Evolutionary conservation across 2,888 invertebrate species (phyloP).

Genomic region (Synanthedon vespiformis): DNA sequence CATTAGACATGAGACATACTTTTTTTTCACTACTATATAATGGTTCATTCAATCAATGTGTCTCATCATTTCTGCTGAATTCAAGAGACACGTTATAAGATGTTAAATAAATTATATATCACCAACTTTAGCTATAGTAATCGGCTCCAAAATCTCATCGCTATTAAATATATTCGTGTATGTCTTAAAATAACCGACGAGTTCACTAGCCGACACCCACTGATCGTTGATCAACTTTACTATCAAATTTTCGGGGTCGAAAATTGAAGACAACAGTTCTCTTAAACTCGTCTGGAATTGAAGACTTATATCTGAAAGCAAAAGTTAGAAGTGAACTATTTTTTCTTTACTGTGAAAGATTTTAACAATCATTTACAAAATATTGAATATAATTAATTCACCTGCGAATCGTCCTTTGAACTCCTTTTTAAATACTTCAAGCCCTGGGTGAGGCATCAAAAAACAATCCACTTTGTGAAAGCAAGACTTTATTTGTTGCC

Average conservation of each 20-base stretch:
- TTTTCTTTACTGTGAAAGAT: neutral
- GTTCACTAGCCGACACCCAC: slow-evolving; percentile 86
- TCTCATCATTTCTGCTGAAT: too few species aligned
- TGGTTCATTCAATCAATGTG: too few species aligned
- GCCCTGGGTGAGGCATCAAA: slow-evolving; percentile 94
- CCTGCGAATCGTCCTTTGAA: slow-evolving; percentile 88
- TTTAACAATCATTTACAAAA: too few species aligned
- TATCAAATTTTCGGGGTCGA: slow-evolving; percentile 85
- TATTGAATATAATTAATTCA: slow-evolving; percentile 14
- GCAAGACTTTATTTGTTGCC: slow-evolving; percentile 88
- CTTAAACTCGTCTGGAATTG: slow-evolving; percentile 86
- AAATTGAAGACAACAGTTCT: slow-evolving; percentile 82
- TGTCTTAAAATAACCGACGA: slow-evolving; percentile 92
- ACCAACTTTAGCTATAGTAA: slow-evolving; percentile 88
- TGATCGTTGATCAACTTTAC: slow-evolving; percentile 92
- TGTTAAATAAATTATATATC: too few species aligned
- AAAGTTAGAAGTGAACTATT: neutral
- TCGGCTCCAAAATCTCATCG: slow-evolving; percentile 92
- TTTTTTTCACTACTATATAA: too few species aligned
- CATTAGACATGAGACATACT: too few species aligned
- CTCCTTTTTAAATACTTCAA: slow-evolving; percentile 90
- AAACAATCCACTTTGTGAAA: slow-evolving; percentile 91
- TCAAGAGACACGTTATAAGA: too few species aligned
- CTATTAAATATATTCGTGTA: slow-evolving; percentile 95
- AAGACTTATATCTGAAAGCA: slow-evolving; percentile 79